Base-by-base conservation (phyloP, 2,888 invertebrate species). In the Hirtodrosophila histrioides region DNA sequence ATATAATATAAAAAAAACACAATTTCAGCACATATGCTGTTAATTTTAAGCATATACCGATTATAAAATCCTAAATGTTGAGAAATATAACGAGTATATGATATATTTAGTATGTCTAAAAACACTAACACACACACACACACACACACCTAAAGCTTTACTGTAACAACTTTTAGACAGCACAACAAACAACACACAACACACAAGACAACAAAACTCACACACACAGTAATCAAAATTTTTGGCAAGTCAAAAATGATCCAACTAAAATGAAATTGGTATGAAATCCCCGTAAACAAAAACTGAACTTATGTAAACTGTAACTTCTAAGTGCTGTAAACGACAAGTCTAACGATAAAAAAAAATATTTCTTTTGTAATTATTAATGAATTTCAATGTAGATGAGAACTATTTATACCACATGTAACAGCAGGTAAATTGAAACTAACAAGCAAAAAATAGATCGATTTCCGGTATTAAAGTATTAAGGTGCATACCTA, bases 311-410 rank as follows among this genome's bases (percentile, higher is more conserved):
- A 75, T 74, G 67, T 71, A 72, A 87, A 78, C 83, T 81, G 78
- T 82, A 82, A 86, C 51, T 82, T 75, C 64, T 84, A 87, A 88
- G 76, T 56, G 84, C 83, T 68, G 86, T 87, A 87, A 80, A 60
- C 73, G 73, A 73, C 60, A 73, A 73, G 78, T 73, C 73, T 72
- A 58, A 64, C 11, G 45, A 45, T 44, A 35, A 11, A 17, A 31
- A 9, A n/a, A 37, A 43, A 11, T 12, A 39, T 64, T 75, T 64
- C 51, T 64, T 58, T 75, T 76, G 71, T 76, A 71, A 55, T 58
- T 53, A 64, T 43, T 35, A 53, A 70, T 53, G 27, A 29, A 55
- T 61, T 70, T 75, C 39, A 46, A n/a, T 57, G 11, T 39, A 46
- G 35, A 29, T 39, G 39, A 60, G 10, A 49, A 43, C 50, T 51